Conservation (phyloP, 2,888 invertebrate species). For the Morpho helenor region DNA sequence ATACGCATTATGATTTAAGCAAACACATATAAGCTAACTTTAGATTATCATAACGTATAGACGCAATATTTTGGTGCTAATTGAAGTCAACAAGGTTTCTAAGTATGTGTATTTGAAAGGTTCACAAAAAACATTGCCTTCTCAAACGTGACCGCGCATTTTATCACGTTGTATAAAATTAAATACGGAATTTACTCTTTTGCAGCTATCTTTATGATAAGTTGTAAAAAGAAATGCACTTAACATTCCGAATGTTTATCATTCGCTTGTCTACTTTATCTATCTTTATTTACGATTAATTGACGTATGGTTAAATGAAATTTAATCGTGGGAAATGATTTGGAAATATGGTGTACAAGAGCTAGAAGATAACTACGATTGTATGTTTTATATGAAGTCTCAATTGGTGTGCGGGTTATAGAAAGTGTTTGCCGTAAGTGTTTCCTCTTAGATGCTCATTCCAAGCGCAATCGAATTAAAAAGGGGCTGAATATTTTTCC, state of each 20-base stretch:
- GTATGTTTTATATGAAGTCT: too few species aligned
- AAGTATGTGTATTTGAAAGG: conserved; percentile 3
- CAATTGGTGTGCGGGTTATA: too few species aligned
- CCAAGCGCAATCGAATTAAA: too few species aligned
- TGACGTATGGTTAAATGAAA: conserved; percentile 2
- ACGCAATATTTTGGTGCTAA: conserved; percentile 9
- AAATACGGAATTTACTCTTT: conserved; percentile 12
- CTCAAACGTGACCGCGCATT: conserved; percentile 2
- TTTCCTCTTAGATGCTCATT: too few species aligned
- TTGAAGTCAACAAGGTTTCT: conserved; percentile 15
- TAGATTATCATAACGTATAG: conserved; percentile 1
- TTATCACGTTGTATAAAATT: conserved; percentile 14
- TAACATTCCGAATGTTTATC: conserved; percentile 6
- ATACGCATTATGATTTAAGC: not conserved
- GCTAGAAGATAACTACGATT: not conserved
- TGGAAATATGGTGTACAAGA: not conserved
- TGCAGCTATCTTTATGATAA: conserved; percentile 11
- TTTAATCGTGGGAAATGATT: conserved; percentile 3
- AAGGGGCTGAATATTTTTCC: too few species aligned
- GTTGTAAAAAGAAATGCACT: conserved; percentile 17
- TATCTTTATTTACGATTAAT: conserved; percentile 8
- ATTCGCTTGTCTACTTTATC: conserved; percentile 6
- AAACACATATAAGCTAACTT: conserved; percentile 4
- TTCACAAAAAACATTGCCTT: conserved; percentile 1
- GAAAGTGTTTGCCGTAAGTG: too few species aligned